Conservation (phyloP, 1,140 invertebrate genomes). For the Drosophila mauritiana region DNA sequence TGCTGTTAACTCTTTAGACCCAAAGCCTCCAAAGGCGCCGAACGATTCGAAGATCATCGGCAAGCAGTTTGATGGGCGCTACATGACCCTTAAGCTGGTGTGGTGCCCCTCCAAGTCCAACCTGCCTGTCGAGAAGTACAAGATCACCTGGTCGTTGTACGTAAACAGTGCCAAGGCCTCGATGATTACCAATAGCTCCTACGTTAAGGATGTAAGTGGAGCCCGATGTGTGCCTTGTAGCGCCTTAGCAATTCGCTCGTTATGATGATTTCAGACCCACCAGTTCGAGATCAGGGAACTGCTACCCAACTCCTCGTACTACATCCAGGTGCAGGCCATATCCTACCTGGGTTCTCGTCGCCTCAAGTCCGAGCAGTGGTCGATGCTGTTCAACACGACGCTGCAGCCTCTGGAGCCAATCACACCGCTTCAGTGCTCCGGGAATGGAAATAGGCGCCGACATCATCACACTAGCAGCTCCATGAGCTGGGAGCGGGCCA, state of each 20-base stretch:
- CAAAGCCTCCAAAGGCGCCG: slow-evolving; percentile 88
- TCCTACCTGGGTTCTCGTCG: slow-evolving; percentile 88
- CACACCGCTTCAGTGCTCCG: slow-evolving; percentile 54
- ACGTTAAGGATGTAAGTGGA: slow-evolving; percentile 84
- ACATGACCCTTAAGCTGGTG: slow-evolving; percentile 85
- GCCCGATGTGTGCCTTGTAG: too few relatives aligned
- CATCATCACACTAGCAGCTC: slow-evolving; percentile 52
- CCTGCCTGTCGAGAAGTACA: slow-evolving; percentile 87
- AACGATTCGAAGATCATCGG: slow-evolving; percentile 87
- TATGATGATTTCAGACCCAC: slow-evolving; percentile 48
- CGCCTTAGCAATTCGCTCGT: background rate
- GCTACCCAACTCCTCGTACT: slow-evolving; percentile 88
- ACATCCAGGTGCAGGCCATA: slow-evolving; percentile 89
- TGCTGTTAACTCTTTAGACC: slow-evolving; percentile 84
- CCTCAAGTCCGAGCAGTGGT: slow-evolving; percentile 88
- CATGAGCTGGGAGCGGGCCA: slow-evolving; percentile 25
- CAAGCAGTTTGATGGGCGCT: slow-evolving; percentile 86
- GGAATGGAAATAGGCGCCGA: slow-evolving; percentile 37
- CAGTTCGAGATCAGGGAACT: slow-evolving; percentile 86
- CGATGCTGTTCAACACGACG: slow-evolving; percentile 88
- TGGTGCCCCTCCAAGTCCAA: slow-evolving; percentile 89
- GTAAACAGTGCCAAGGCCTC: slow-evolving; percentile 63
- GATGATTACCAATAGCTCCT: slow-evolving; percentile 55
- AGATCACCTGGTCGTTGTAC: slow-evolving; percentile 79
- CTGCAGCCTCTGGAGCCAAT: slow-evolving; percentile 45